Evolutionary conservation across 37 sponge, comb jelly and placozoan genomes (phyloP), one percentile per base, ranked within the genome.

Genomic region (Oopsacas minuta): DNA sequence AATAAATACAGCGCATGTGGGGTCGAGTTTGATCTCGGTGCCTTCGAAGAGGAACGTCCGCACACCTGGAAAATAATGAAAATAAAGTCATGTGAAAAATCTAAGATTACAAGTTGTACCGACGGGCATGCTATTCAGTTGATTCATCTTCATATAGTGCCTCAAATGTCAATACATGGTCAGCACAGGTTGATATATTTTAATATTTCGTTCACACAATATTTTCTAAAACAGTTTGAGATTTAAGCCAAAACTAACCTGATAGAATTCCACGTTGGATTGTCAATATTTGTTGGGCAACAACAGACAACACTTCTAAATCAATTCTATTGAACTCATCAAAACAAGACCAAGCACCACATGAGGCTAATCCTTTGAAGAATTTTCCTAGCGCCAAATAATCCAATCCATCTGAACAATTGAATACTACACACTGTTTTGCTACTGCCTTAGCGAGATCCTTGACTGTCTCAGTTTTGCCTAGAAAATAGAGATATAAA

Each of bases 261-360:
- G 75, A 61, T 61, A 61, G 7, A 61, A 61, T 61, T 12, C 93
- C 87, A 83, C 38, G 82, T 88, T 96, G 96, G 53, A 96, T 96
- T 82, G 94, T 96, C 12, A 96, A 85, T 42, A 96, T 96, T 92
- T 96, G 96, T 86, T 96, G 96, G 36, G 96, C 96, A 22, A 96
- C 94, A 53, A 96, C 96, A 53, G 96, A 96, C 81, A 96, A 84
- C 81, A 91, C 99, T 83, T 99, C 99, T 53, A 99, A 83, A 49
- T 99, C 99, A 34, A 99, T 99, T 1, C 99, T 87, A 88, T 99
- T 99, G 87, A 99, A 99, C 88, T 99, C 99, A 84, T 99, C 99
- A 86, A 99, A 99, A 83, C 99, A 99, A 30, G 99, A 95, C 99
- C 99, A 99, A 0, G 99, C 99, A 32, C 99, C 99, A 89, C 96